phyloP scores from a whole-genome alignment of 2,888 invertebrate species.

The Eilema griseolum region DNA sequence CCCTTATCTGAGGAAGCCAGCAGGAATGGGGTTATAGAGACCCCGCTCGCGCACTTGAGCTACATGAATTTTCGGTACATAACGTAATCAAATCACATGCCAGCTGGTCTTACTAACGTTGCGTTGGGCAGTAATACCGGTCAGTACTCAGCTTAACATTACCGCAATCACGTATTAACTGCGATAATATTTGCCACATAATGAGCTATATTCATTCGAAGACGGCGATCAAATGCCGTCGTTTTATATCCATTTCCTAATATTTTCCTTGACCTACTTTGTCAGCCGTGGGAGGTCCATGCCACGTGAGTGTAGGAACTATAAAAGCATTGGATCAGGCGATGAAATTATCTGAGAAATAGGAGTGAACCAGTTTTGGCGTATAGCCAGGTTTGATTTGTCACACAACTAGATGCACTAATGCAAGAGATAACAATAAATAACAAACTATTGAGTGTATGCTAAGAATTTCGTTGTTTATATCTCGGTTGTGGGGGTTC shows the following conservation, averaged over 20 bases:
- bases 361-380: conserved; percentile 37
- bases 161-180: not conserved
- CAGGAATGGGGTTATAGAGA: too few species aligned
- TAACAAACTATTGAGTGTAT: not conserved
- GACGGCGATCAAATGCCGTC: conserved; percentile 28
- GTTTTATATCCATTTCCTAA: conserved; percentile 24
- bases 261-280: conserved; percentile 39
- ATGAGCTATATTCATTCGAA: conserved; percentile 14
- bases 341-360: conserved; percentile 12
- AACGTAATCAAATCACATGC: too few species aligned
- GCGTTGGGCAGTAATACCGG: not conserved
- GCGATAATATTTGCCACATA: not conserved
- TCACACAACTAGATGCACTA: conserved; percentile 30
- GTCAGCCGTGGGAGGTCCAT: conserved; percentile 21
- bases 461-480: too few species aligned
- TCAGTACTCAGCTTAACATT: not conserved
- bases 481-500: too few species aligned
- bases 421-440: not conserved
- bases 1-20: too few species aligned
- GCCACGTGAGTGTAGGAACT: conserved; percentile 3
- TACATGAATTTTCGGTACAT: too few species aligned
- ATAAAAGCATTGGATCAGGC: conserved; percentile 12
- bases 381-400: conserved; percentile 31
- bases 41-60: too few species aligned
- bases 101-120: too few species aligned